Evolutionary conservation across 1,140 invertebrate species (phyloP).

Genomic region (Ooceraea biroi): DNA sequence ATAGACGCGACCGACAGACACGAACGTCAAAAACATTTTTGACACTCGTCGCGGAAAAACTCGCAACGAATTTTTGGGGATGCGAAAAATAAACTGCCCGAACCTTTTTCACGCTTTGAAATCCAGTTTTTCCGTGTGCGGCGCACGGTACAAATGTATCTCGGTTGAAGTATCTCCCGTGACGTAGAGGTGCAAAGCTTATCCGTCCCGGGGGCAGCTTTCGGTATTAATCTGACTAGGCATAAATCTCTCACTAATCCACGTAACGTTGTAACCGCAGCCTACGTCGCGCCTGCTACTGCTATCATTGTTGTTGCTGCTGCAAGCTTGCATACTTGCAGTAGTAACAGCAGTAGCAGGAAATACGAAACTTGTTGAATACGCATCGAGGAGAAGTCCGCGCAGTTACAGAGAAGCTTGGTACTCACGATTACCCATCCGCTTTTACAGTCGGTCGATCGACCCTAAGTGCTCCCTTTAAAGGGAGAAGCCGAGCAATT

Average conservation of each 20-base stretch:
- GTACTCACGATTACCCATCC: constrained; percentile 32
- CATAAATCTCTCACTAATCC: constrained; percentile 59
- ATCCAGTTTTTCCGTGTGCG: constrained; percentile 38
- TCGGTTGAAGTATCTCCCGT: constrained; percentile 53
- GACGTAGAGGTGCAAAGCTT: constrained; percentile 53
- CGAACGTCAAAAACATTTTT: constrained; percentile 42
- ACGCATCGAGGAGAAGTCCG: constrained; percentile 30
- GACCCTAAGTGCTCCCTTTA: constrained; percentile 25
- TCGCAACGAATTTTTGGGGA: constrained; percentile 29
- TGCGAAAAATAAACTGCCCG: constrained; percentile 42
- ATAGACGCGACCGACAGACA: constrained; percentile 2
- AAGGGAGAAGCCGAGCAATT: constrained; percentile 47
- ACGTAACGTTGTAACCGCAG: constrained; percentile 47
- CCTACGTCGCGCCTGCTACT: not conserved
- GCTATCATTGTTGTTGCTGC: not conserved
- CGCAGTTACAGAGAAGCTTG: constrained; percentile 14
- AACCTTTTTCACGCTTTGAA: constrained; percentile 38
- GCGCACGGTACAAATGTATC: constrained; percentile 50
- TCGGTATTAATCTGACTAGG: constrained; percentile 59
- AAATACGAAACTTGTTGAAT: constrained; percentile 74
- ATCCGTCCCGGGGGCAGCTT: constrained; percentile 58
- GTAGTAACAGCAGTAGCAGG: not conserved
- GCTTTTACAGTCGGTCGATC: constrained; percentile 59
- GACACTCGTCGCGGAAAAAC: constrained; percentile 18
- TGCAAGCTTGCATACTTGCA: not conserved